These are phyloP conservation scores for Stratiomys singularior DNA, from an alignment of 2,888 invertebrate species.

Conservation along the genomic window DNA sequence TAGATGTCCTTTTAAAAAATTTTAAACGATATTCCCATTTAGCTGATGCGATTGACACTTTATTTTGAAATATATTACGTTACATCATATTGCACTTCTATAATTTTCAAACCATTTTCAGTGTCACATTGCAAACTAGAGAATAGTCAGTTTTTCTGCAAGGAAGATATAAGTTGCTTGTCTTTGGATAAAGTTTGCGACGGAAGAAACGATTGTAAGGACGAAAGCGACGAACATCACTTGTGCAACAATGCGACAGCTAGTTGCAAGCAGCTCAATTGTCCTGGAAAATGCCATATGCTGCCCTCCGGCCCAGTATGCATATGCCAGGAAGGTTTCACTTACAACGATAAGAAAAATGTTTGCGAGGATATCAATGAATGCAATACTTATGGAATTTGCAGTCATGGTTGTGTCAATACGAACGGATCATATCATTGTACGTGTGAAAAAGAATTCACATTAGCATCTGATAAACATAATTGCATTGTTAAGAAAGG, in stretches of 20 bases:
- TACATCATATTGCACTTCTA: too few species aligned
- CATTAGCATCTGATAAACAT: conserved; percentile 66
- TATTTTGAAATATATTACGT: too few species aligned
- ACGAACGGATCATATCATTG: conserved; percentile 71
- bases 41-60: too few species aligned
- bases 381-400: conserved; percentile 72
- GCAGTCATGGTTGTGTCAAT: conserved; percentile 77
- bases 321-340: conserved; percentile 68
- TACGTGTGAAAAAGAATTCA: conserved; percentile 71
- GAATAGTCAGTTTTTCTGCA: conserved; percentile 68
- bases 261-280: conserved; percentile 57
- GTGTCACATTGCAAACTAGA: conserved; percentile 66
- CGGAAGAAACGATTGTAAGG: conserved; percentile 69
- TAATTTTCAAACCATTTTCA: too few species aligned
- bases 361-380: conserved; percentile 71
- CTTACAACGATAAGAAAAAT: conserved; percentile 54
- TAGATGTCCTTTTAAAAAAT: too few species aligned
- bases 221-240: conserved; percentile 72
- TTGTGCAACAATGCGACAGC: conserved; percentile 59
- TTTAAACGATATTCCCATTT: too few species aligned
- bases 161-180: conserved; percentile 69
- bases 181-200: conserved; percentile 69
- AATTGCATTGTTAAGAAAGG: conserved; percentile 70
- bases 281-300: conserved; percentile 61
- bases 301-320: conserved; percentile 67